Evolutionary conservation across 2,888 invertebrate genomes (phyloP), one percentile per base, ranked within the genome.

Genomic region (Pachliopta kotzebuea): DNA sequence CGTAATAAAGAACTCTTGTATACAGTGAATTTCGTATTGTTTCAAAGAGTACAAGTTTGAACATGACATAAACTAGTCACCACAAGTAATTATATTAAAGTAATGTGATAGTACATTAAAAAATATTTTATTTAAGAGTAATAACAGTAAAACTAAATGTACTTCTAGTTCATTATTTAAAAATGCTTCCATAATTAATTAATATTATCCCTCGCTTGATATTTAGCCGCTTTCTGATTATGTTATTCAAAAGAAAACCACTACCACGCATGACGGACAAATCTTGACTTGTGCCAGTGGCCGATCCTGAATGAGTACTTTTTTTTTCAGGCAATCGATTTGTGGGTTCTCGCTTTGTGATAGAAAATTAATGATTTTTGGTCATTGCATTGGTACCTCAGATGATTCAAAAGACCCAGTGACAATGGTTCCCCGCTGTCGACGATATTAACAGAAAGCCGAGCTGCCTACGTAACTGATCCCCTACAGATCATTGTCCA

Each of bases 351-450:
- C 79, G 87, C 90, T 89, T 91, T 91, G 91, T 90, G 89, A 83
- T 89, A 85, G 80, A 86, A 88, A 90, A 91, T 91, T 91, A 91
- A 91, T 91, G 91, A 90, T 90, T 91, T 90, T 87, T 86, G 86
- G 90, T 86, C 89, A 88, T 87, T 83, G 84, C 85, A 83, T 78
- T 79, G 83, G 79, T 78, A 81, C 83, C 82, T 81, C 81, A 77
- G 82, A 37, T 71, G 76, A 73, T 79, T 90, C 89, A 90, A 90
- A 84, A 78, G 84, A 58, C 58, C 63, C 76, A 84, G 82, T 85
- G 87, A 91, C 91, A 91, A 91, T 85, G 86, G 90, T 85, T 85
- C 77, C 91, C 91, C 89, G 91, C 90, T 89, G 91, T 86, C 90
- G 84, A 76, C 80, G 79, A 86, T 89, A 91, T 89, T 86, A 87